phyloP scores from a whole-genome alignment of 2,888 invertebrate species.

The Osmoderma eremita region DNA sequence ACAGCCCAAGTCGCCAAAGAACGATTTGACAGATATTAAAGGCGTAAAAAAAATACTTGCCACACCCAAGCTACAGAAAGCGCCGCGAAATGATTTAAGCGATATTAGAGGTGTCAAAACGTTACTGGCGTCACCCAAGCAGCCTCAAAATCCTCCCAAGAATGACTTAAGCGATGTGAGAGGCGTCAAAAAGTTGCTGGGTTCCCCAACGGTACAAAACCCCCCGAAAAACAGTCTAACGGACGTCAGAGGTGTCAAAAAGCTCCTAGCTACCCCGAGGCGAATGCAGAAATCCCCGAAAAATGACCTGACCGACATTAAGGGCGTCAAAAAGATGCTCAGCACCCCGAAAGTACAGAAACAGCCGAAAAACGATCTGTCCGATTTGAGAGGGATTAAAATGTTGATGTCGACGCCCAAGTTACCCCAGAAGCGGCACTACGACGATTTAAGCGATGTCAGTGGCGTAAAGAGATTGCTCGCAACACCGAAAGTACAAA shows the following conservation, averaged over 20 bases:
- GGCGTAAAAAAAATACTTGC: conserved; percentile 59
- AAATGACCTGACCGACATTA: conserved; percentile 63
- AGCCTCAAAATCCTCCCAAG: conserved; percentile 54
- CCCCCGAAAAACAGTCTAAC: conserved; percentile 58
- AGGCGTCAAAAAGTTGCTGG: conserved; percentile 58
- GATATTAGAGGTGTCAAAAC: conserved; percentile 52
- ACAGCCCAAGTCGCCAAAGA: conserved; percentile 49
- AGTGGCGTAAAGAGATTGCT: conserved; percentile 55
- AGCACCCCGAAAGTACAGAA: conserved; percentile 51
- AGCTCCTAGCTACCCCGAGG: conserved; percentile 1
- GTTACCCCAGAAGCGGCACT: conserved; percentile 56
- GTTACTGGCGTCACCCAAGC: conserved; percentile 43
- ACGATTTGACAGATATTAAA: conserved; percentile 58
- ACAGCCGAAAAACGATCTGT: conserved; percentile 59
- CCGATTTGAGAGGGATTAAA: conserved; percentile 62
- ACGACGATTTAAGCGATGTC: conserved; percentile 60
- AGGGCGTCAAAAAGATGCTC: conserved; percentile 63
- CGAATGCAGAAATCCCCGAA: conserved; percentile 49
- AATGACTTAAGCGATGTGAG: conserved; percentile 59
- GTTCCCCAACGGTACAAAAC: conserved; percentile 46
- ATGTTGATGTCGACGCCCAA: conserved; percentile 56
- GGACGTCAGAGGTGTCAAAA: conserved; percentile 54
- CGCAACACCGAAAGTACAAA: conserved; percentile 46
- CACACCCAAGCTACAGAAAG: conserved; percentile 52
- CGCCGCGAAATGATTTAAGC: conserved; percentile 53